Evolutionary conservation across 2,888 invertebrate genomes (phyloP).

Genomic region (Hemistola chrysoprasaria): DNA sequence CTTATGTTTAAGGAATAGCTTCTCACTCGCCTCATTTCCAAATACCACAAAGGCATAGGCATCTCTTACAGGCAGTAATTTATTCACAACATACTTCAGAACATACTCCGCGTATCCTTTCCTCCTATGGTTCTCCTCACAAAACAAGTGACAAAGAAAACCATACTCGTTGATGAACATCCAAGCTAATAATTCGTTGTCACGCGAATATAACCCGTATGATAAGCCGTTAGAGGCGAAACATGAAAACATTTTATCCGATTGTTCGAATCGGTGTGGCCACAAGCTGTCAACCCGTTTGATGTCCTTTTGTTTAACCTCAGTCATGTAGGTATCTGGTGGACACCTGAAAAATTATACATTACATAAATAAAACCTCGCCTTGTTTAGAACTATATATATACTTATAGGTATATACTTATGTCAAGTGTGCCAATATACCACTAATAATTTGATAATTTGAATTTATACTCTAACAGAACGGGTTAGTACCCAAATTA

Average conservation of each 20-base stretch:
- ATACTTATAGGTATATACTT: too few species aligned
- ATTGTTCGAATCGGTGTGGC: slow-evolving; percentile 25
- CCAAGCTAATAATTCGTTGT: slow-evolving; percentile 34
- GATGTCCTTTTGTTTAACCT: slow-evolving; percentile 29
- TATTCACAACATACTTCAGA: slow-evolving; percentile 31
- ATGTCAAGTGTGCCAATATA: too few species aligned
- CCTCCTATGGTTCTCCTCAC: slow-evolving; percentile 31
- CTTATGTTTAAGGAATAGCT: slow-evolving; percentile 32
- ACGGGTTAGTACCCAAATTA: too few species aligned
- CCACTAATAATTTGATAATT: too few species aligned
- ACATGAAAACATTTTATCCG: slow-evolving; percentile 27
- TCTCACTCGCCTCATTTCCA: slow-evolving; percentile 29
- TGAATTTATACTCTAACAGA: too few species aligned
- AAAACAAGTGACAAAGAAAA: slow-evolving; percentile 34
- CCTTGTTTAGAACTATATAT: too few species aligned
- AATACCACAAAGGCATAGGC: slow-evolving; percentile 31
- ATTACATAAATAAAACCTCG: too few species aligned
- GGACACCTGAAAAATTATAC: slow-evolving; percentile 24
- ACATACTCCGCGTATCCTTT: slow-evolving; percentile 35
- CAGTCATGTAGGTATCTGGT: slow-evolving; percentile 26
- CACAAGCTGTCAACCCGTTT: slow-evolving; percentile 31
- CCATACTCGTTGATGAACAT: slow-evolving; percentile 37
- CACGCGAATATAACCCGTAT: slow-evolving; percentile 32
- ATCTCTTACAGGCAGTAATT: slow-evolving; percentile 29
- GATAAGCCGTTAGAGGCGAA: slow-evolving; percentile 28